These are phyloP conservation scores for Dolichotis patagonum DNA, from an alignment of 2,113 vertebrate species.

Conservation along the genomic window DNA sequence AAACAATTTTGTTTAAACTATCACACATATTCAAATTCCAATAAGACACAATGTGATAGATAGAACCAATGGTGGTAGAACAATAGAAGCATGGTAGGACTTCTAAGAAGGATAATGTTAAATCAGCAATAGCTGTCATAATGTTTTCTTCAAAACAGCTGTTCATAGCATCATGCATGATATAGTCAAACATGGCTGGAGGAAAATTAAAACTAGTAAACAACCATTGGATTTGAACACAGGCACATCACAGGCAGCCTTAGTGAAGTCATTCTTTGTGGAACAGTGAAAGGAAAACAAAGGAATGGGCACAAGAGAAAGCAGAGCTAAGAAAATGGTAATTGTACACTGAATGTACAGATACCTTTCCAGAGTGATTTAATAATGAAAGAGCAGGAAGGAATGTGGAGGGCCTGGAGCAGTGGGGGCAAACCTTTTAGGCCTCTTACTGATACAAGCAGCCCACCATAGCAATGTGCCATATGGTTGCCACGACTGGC, in stretches of 20 bases:
- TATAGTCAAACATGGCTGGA: too few relatives aligned
- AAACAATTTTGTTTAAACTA: too few relatives aligned
- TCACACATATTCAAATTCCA: too few relatives aligned
- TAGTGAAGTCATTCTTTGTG: background rate
- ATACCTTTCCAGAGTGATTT: background rate
- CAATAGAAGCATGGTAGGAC: too few relatives aligned
- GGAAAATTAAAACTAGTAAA: background rate
- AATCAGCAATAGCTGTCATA: too few relatives aligned
- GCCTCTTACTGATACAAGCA: background rate
- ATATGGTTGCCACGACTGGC: background rate
- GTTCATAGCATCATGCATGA: too few relatives aligned
- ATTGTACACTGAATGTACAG: background rate
- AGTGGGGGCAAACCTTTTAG: background rate
- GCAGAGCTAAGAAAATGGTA: background rate
- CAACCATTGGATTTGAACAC: background rate
- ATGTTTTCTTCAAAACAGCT: too few relatives aligned
- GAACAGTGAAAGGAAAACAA: background rate
- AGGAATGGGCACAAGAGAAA: background rate
- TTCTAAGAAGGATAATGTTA: too few relatives aligned
- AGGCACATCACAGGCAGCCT: background rate
- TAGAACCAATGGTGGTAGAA: too few relatives aligned
- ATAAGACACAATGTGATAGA: too few relatives aligned
- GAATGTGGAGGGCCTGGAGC: background rate
- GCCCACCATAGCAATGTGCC: background rate
- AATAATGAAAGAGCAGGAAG: background rate